Evolutionary conservation across 1,140 invertebrate genomes (phyloP).

Genomic region (Leptopilina boulardi): DNA sequence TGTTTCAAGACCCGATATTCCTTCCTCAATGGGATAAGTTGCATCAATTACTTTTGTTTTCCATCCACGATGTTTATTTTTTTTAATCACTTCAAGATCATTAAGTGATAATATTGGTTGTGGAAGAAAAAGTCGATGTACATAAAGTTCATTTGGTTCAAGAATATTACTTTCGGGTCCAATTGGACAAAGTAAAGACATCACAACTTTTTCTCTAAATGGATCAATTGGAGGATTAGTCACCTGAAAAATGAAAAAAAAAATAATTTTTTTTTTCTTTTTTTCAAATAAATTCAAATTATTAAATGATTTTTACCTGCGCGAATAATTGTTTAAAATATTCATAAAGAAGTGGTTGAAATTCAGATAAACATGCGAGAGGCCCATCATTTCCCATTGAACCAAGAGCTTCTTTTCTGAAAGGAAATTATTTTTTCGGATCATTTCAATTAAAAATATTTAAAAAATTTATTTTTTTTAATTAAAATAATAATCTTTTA

Average conservation of each 20-base stretch:
- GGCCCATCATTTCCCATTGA: conserved; percentile 99
- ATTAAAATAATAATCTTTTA: conserved; percentile 23
- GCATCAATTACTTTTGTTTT: conserved; percentile 94
- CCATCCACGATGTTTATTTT: conserved; percentile 93
- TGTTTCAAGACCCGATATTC: conserved; percentile 83
- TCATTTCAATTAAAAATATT: no score
- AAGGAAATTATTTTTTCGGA: conserved; percentile 4
- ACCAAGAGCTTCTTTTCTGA: conserved; percentile 97
- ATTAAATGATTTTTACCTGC: conserved; percentile 79
- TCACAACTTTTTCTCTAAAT: conserved; percentile 98
- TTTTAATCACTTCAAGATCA: conserved; percentile 92
- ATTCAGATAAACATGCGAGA: conserved; percentile 95
- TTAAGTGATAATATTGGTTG: conserved; percentile 95
- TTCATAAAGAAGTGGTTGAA: conserved; percentile 95
- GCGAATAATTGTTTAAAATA: conserved; percentile 99
- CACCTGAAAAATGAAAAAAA: conserved; percentile 77
- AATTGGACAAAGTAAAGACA: conserved; percentile 95
- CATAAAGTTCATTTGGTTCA: conserved; percentile 91
- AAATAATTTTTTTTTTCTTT: conserved; percentile 23
- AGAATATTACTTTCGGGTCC: conserved; percentile 97
- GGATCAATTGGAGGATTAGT: conserved; percentile 99
- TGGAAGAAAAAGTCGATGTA: conserved; percentile 93
- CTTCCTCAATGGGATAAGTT: conserved; percentile 86
- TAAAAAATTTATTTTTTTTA: conserved; percentile 13
- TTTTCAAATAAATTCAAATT: not conserved